phyloP scores from a whole-genome alignment of 2,113 vertebrate species.

The Mustela nigripes region DNA sequence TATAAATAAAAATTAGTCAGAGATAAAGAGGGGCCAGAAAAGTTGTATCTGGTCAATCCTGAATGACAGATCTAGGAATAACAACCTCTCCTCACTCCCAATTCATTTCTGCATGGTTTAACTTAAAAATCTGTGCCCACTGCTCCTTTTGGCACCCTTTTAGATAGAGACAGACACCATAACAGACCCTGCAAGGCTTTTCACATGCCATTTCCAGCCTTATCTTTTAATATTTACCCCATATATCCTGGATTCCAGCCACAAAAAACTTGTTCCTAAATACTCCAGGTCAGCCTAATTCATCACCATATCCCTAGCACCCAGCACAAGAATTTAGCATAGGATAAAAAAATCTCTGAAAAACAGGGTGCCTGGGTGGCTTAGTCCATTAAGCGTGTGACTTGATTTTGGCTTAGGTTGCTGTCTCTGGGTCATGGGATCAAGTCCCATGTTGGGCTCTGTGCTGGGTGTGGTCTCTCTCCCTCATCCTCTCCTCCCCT shows the following conservation, averaged over 20 bases:
- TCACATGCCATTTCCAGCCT: background rate
- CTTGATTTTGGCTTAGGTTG: background rate
- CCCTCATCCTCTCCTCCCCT: background rate
- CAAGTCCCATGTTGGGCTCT: background rate
- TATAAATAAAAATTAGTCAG: background rate
- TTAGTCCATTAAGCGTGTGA: background rate
- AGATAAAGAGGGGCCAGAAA: background rate
- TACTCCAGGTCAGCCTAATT: background rate
- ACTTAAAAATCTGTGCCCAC: background rate
- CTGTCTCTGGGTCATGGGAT: background rate
- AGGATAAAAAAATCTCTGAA: background rate
- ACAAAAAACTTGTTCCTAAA: slow-evolving; percentile 33
- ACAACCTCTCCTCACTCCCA: background rate
- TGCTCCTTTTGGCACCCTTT: background rate
- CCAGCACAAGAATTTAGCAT: background rate
- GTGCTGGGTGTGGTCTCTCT: background rate
- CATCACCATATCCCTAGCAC: background rate
- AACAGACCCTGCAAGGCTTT: background rate
- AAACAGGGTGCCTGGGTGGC: background rate
- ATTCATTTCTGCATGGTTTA: background rate
- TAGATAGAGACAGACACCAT: background rate
- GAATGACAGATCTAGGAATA: background rate
- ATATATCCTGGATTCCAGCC: background rate
- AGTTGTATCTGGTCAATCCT: background rate
- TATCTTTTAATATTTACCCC: background rate